Evolutionary conservation across 1,140 invertebrate genomes (phyloP).

Genomic region (Oppia nitens): DNA sequence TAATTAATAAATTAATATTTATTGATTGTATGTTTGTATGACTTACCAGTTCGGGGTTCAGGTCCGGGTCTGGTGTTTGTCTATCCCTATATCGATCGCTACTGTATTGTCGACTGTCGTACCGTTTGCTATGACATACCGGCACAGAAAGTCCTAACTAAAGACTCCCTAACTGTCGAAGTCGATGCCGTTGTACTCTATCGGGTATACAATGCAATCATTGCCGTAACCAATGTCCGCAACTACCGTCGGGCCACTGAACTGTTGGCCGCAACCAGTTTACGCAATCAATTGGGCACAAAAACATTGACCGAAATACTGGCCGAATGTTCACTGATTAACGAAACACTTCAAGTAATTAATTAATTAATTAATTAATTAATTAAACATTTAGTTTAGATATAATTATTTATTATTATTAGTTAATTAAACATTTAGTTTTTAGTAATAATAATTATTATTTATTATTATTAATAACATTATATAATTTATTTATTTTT

Average conservation of each 20-base stretch:
- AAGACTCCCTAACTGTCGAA: slow-evolving; percentile 79
- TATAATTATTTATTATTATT: too few relatives aligned
- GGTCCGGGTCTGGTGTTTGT: slow-evolving; percentile 44
- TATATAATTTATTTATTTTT: too few relatives aligned
- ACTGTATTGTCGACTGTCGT: slow-evolving; percentile 36
- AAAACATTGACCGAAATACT: background rate
- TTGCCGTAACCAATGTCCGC: slow-evolving; percentile 43
- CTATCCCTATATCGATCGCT: slow-evolving; percentile 39
- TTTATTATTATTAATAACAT: too few relatives aligned
- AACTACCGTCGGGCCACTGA: slow-evolving; percentile 32
- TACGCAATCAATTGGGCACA: slow-evolving; percentile 35
- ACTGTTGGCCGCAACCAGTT: slow-evolving; percentile 29
- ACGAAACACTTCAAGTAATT: background rate
- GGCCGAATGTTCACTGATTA: background rate
- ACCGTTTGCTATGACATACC: slow-evolving; percentile 42
- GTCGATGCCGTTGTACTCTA: slow-evolving; percentile 69
- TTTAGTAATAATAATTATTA: too few relatives aligned
- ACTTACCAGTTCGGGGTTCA: too few relatives aligned
- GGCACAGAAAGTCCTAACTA: slow-evolving; percentile 50
- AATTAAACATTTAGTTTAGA: background rate
- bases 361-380: background rate
- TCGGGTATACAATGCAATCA: slow-evolving; percentile 40
- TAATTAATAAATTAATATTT: too few relatives aligned
- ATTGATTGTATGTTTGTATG: too few relatives aligned
- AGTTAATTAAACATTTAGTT: too few relatives aligned